Conservation (phyloP, 2,888 invertebrate genomes). For the Onthophagus sagittarius region DNA sequence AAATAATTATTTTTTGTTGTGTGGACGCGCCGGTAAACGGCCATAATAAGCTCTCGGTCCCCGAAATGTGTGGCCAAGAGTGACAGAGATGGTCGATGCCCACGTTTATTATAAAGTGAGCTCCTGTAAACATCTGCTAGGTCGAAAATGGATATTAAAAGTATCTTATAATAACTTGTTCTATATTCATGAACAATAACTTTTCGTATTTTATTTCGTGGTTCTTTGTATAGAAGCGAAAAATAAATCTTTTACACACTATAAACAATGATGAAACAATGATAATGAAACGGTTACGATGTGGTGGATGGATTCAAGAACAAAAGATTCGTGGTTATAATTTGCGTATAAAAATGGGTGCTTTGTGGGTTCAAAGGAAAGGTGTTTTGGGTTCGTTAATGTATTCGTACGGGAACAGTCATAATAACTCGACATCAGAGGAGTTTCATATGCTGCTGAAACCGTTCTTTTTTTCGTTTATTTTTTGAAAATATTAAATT, state of each 20-base stretch:
- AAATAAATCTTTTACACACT: background rate
- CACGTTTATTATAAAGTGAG: conserved; percentile 4
- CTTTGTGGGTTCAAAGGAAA: background rate
- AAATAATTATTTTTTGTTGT: conserved; percentile 25
- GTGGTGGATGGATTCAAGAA: background rate
- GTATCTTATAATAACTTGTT: conserved; percentile 27
- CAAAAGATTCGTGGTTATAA: background rate
- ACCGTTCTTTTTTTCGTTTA: background rate
- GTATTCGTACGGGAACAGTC: background rate
- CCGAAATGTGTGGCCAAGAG: conserved; percentile 5
- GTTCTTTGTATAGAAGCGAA: background rate
- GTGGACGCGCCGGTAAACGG: conserved; percentile 18
- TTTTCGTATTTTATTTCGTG: conserved; percentile 1
- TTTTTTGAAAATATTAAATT: conserved; percentile 31
- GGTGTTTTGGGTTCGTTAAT: background rate
- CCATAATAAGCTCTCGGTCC: conserved; percentile 12
- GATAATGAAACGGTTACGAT: no score
- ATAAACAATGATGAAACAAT: no score
- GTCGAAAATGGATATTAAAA: conserved; percentile 25
- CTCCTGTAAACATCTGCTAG: conserved; percentile 23
- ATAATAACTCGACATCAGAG: background rate
- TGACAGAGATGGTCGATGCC: background rate
- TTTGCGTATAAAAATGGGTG: background rate
- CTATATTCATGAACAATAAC: conserved; percentile 24
- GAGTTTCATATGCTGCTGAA: conserved; percentile 21